A percentile compares a stretch with the other conserved stretches of the same genome.
phyloP scores from a whole-genome alignment of 1,140 invertebrate genomes.

The Papilio xuthus region DNA sequence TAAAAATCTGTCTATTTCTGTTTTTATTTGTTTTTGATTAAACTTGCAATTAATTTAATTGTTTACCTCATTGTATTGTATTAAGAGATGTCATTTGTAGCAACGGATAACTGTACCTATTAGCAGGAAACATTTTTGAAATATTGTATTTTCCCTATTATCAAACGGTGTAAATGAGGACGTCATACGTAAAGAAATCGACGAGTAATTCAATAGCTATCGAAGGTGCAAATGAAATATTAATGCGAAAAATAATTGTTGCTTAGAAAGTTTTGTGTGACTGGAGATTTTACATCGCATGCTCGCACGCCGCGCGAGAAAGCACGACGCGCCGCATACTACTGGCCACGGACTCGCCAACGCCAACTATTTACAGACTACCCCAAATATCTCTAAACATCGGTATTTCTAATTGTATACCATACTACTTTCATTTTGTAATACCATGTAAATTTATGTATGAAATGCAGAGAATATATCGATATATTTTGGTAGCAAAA shows the following conservation, averaged over 20 bases:
- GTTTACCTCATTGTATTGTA: slow-evolving; percentile 4
- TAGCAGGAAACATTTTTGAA: not conserved
- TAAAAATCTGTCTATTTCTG: not conserved
- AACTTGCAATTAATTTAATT: not conserved
- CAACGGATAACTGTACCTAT: not conserved
- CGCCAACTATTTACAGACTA: not conserved
- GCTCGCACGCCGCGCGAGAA: slow-evolving; percentile 77
- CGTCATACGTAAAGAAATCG: slow-evolving; percentile 52
- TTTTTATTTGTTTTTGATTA: not conserved
- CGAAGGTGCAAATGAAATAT: slow-evolving; percentile 74
- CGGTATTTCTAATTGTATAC: not conserved
- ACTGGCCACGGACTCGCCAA: not conserved
- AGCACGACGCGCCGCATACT: slow-evolving; percentile 59
- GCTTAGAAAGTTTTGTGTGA: slow-evolving; percentile 78
- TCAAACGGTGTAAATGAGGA: slow-evolving; percentile 36
- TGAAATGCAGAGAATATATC: too few species aligned
- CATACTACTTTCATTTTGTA: not conserved
- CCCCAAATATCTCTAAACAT: slow-evolving; percentile 13
- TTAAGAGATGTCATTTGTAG: not conserved
- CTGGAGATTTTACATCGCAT: slow-evolving; percentile 76
- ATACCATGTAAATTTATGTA: not conserved
- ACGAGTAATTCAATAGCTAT: slow-evolving; percentile 58
- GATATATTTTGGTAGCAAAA: too few species aligned
- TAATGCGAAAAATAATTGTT: slow-evolving; percentile 79
- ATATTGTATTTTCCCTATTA: slow-evolving; percentile 27